Conservation (phyloP, 2,113 vertebrate genomes). For the Muscicapa adusta region DNA sequence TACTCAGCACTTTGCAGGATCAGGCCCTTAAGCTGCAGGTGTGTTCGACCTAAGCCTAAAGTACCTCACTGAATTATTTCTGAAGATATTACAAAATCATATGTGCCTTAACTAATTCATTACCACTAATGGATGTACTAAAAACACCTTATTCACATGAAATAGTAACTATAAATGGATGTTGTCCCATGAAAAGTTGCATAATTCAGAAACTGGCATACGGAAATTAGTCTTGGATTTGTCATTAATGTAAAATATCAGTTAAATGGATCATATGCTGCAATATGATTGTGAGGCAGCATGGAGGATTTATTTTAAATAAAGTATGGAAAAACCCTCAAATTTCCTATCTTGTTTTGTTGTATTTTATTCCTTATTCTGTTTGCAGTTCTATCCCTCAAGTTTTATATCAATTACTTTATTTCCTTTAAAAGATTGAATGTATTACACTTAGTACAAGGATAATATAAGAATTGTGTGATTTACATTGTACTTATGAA, state of each 20-base stretch:
- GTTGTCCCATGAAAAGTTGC: constrained; percentile 13
- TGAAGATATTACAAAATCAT: constrained; percentile 47
- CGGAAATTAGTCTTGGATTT: constrained; percentile 12
- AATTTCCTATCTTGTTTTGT: constrained; percentile 51
- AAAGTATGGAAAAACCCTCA: constrained; percentile 45
- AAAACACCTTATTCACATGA: not conserved
- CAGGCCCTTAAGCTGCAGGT: not conserved
- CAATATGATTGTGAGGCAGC: constrained; percentile 28
- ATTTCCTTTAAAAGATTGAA: constrained; percentile 59
- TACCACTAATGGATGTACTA: constrained; percentile 2
- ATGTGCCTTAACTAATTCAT: not conserved
- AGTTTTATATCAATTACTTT: constrained; percentile 50
- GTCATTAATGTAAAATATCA: constrained; percentile 6
- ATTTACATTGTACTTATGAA: constrained; percentile 84
- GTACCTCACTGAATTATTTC: constrained; percentile 18
- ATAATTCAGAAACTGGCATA: not conserved
- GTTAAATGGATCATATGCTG: not conserved
- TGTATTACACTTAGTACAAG: constrained; percentile 67
- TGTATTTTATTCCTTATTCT: constrained; percentile 45
- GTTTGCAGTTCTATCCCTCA: constrained; percentile 25
- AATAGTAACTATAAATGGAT: not conserved
- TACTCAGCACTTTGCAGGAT: not conserved
- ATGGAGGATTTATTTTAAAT: constrained; percentile 53
- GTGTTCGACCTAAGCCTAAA: not conserved
- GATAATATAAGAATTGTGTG: constrained; percentile 73